These are phyloP conservation scores for Amitus sp. DNA, from an alignment of 2,888 invertebrate species.

Conservation along the genomic window DNA sequence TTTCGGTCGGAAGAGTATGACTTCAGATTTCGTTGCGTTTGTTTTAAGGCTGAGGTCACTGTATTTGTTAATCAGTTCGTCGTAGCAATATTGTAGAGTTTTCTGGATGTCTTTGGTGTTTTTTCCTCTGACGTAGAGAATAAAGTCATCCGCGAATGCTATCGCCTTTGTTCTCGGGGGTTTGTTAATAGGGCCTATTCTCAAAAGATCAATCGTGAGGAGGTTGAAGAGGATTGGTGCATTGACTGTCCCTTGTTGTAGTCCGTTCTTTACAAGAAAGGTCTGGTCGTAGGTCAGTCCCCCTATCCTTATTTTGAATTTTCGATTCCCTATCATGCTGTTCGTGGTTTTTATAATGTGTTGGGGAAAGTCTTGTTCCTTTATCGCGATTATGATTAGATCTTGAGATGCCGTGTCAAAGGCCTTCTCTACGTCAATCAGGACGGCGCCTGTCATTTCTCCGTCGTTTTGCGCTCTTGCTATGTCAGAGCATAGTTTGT, in stretches of 20 bases:
- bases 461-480: slow-evolving; percentile 12
- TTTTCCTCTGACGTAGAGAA: neutral
- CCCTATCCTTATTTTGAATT: slow-evolving; percentile 6
- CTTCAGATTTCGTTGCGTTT: slow-evolving; percentile 15
- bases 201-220: slow-evolving; percentile 3
- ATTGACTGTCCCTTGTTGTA: slow-evolving; percentile 15
- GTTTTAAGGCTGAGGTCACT: slow-evolving; percentile 27
- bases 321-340: slow-evolving; percentile 23
- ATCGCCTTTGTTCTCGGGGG: neutral
- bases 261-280: neutral
- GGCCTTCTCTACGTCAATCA: slow-evolving; percentile 19
- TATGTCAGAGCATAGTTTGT: slow-evolving; percentile 26
- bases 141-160: slow-evolving; percentile 13
- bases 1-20: neutral
- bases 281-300: neutral
- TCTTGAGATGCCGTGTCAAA: slow-evolving; percentile 25
- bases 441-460: slow-evolving; percentile 24
- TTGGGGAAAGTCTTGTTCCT: slow-evolving; percentile 28
- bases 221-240: slow-evolving; percentile 17
- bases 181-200: neutral
- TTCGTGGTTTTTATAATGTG: slow-evolving; percentile 36
- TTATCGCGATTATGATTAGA: slow-evolving; percentile 36
- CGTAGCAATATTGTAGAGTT: slow-evolving; percentile 18
- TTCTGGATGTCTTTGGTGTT: neutral
- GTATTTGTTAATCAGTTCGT: slow-evolving; percentile 18